Evolutionary conservation across 2,888 invertebrate genomes (phyloP).

Genomic region (Psylliodes chrysocephalus): DNA sequence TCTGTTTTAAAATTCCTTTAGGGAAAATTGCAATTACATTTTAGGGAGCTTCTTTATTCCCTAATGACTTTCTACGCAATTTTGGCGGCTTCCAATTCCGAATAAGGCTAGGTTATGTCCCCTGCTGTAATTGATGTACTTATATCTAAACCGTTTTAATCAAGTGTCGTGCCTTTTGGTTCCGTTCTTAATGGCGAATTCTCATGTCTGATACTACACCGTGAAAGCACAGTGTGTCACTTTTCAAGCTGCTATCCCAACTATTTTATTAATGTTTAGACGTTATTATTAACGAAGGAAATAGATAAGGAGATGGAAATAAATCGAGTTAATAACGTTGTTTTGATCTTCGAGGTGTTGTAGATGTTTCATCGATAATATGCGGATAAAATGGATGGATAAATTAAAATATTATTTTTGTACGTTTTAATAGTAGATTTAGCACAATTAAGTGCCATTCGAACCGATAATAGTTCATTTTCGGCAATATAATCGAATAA

Average conservation of each 20-base stretch:
- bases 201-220: constrained; percentile 51
- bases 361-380: too few species aligned
- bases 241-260: constrained; percentile 32
- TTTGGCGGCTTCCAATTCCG: constrained; percentile 54
- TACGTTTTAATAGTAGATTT: too few species aligned
- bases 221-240: constrained; percentile 42
- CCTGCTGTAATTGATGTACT: constrained; percentile 57
- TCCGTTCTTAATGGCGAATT: constrained; percentile 58
- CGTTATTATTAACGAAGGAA: too few species aligned
- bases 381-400: too few species aligned
- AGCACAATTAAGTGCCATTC: too few species aligned
- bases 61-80: constrained; percentile 26
- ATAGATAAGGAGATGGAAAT: too few species aligned
- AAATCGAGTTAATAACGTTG: too few species aligned
- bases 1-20: constrained; percentile 1
- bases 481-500: too few species aligned
- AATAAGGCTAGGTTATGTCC: constrained; percentile 57
- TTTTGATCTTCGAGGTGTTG: too few species aligned
- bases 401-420: too few species aligned
- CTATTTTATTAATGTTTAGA: constrained; percentile 30
- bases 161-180: constrained; percentile 58
- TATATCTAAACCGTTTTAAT: constrained; percentile 57
- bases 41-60: constrained; percentile 17
- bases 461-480: too few species aligned
- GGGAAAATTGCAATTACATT: constrained; percentile 24